A percentile compares a stretch with the other conserved stretches of the same genome.
Conservation (phyloP, 2,888 invertebrate species). For the Hedya salicella region DNA sequence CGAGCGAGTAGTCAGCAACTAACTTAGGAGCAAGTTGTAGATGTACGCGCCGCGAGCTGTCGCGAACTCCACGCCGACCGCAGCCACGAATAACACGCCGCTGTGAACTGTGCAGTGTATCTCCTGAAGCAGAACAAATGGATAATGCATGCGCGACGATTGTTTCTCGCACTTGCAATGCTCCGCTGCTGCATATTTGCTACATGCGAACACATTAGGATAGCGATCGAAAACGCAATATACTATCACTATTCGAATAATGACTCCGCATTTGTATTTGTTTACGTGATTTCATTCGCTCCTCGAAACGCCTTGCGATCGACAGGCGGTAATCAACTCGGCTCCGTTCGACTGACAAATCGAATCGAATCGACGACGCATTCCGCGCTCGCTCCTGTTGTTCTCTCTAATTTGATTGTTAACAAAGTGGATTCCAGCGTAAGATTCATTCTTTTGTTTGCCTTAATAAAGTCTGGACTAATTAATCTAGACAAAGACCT, state of each 20-base stretch:
- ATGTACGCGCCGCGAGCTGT: background rate
- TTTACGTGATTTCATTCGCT: conserved; percentile 13
- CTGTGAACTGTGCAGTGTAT: too few relatives aligned
- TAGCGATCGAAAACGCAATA: background rate
- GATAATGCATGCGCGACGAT: too few relatives aligned
- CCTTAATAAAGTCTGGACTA: conserved; percentile 9
- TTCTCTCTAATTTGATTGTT: conserved; percentile 31
- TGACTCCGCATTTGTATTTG: conserved; percentile 24
- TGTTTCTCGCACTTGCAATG: too few relatives aligned
- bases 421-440: conserved; percentile 34
- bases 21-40: conserved; percentile 6
- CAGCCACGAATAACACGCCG: background rate
- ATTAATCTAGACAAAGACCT: conserved; percentile 12
- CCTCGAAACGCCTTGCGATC: conserved; percentile 10
- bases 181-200: background rate
- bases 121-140: too few relatives aligned
- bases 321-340: conserved; percentile 9
- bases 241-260: conserved; percentile 7
- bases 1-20: background rate
- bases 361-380: conserved; percentile 15
- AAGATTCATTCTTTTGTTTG: conserved; percentile 2
- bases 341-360: conserved; percentile 30
- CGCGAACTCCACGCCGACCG: background rate
- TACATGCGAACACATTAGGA: background rate
- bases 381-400: background rate